These are phyloP conservation scores for Moxostoma hubbsi DNA, from an alignment of 2,797 vertebrate species.

Conservation along the genomic window DNA sequence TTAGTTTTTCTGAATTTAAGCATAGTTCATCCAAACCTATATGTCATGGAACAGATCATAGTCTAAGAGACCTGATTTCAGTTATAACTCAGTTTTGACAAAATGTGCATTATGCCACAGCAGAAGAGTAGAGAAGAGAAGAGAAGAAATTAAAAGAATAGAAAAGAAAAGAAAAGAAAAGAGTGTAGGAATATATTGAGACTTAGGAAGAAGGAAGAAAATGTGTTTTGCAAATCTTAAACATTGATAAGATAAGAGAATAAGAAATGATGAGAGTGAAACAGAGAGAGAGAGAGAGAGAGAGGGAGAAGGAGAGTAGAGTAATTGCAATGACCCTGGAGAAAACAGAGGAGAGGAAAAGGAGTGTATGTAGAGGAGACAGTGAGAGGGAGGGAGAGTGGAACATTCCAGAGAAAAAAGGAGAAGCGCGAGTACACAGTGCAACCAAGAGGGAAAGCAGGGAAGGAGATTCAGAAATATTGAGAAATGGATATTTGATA, in stretches of 20 bases:
- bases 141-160: background rate
- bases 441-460: conserved; percentile 50
- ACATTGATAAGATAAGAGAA: conserved; percentile 28
- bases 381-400: conserved; percentile 43
- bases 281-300: background rate
- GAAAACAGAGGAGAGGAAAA: conserved; percentile 53
- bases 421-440: conserved; percentile 56
- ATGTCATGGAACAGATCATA: too few relatives aligned
- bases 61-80: too few relatives aligned
- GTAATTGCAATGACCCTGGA: conserved; percentile 58
- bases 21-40: too few relatives aligned
- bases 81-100: too few relatives aligned
- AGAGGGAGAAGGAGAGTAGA: conserved; percentile 47
- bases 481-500: background rate
- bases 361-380: conserved; percentile 51
- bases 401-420: conserved; percentile 51
- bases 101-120: too few relatives aligned
- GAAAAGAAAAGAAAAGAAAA: background rate
- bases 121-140: too few relatives aligned
- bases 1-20: too few relatives aligned
- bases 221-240: conserved; percentile 1
- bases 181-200: background rate
- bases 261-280: conserved; percentile 24
- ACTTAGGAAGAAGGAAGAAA: background rate
- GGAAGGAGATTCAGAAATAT: conserved; percentile 32